phyloP scores from a whole-genome alignment of 2,888 invertebrate species.

The Isotomurus palustris region DNA sequence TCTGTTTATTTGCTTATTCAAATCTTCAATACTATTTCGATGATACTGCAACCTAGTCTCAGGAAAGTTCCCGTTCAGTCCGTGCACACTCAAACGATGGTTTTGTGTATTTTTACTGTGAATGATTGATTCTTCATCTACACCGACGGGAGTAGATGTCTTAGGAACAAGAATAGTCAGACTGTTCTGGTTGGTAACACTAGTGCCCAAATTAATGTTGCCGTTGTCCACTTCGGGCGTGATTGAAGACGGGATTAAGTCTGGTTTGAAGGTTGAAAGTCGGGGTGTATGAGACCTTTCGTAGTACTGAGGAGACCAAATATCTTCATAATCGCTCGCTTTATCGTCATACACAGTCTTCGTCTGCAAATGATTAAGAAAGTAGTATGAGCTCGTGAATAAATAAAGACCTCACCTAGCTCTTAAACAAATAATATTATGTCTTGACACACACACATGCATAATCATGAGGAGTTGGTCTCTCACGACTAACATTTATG shows the following conservation, averaged over 20 bases:
- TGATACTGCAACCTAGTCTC: too few species aligned
- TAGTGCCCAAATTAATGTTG: constrained; percentile 29
- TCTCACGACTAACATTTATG: too few species aligned
- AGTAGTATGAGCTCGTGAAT: background rate
- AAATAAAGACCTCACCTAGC: too few species aligned
- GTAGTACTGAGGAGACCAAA: constrained; percentile 59
- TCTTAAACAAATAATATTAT: too few species aligned
- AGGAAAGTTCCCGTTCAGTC: constrained; percentile 36
- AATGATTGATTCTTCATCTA: constrained; percentile 26
- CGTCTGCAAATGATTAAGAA: constrained; percentile 28
- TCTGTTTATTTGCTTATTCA: constrained; percentile 15
- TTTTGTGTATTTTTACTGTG: constrained; percentile 41
- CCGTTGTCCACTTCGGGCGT: constrained; percentile 34
- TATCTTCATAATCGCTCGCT: constrained; percentile 90
- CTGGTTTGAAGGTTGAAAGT: constrained; percentile 45
- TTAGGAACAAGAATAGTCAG: too few species aligned
- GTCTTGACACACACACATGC: too few species aligned
- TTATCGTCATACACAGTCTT: constrained; percentile 63
- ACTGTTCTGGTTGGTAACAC: constrained; percentile 21
- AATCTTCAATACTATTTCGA: constrained; percentile 23
- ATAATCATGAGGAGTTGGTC: too few species aligned
- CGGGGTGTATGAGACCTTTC: constrained; percentile 41
- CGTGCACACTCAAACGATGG: constrained; percentile 43
- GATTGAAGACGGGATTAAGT: constrained; percentile 42
- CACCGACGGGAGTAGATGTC: constrained; percentile 22